A percentile compares a stretch with the other conserved stretches of the same genome.
Evolutionary conservation across 2,888 invertebrate genomes (phyloP).

Genomic region (Clistopyga incitator): DNA sequence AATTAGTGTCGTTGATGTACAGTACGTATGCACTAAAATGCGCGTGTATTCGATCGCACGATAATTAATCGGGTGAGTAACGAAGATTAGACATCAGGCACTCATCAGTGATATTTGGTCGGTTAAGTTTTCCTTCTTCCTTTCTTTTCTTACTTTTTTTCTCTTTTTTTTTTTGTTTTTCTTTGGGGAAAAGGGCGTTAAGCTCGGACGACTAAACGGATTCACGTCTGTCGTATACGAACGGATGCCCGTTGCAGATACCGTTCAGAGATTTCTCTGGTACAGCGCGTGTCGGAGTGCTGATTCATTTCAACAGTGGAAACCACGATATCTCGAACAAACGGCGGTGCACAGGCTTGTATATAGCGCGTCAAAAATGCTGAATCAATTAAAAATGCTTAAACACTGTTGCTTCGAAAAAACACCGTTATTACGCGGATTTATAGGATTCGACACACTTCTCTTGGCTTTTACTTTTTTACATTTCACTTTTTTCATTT

Average conservation of each 20-base stretch:
- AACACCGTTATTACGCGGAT: slow-evolving; percentile 32
- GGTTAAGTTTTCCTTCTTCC: slow-evolving; percentile 44
- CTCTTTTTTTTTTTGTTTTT: not conserved
- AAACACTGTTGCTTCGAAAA: not conserved
- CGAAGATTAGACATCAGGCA: slow-evolving; percentile 66
- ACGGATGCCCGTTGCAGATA: slow-evolving; percentile 16
- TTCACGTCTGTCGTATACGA: slow-evolving; percentile 28
- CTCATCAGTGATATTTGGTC: slow-evolving; percentile 69
- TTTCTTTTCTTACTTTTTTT: no score
- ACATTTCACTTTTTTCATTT: not conserved
- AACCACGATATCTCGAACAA: slow-evolving; percentile 24
- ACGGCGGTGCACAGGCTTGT: slow-evolving; percentile 38
- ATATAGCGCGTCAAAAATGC: slow-evolving; percentile 45
- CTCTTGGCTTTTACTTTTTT: slow-evolving; percentile 40
- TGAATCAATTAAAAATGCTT: slow-evolving; percentile 11
- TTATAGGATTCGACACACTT: slow-evolving; percentile 37
- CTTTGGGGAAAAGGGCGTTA: slow-evolving; percentile 29
- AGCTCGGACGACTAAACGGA: slow-evolving; percentile 51
- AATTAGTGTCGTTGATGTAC: slow-evolving; percentile 29
- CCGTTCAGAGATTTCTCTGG: slow-evolving; percentile 23
- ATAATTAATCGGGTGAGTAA: slow-evolving; percentile 57
- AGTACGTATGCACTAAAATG: slow-evolving; percentile 21
- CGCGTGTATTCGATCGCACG: slow-evolving; percentile 30
- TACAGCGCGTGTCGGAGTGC: slow-evolving; percentile 1
- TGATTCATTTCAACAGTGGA: slow-evolving; percentile 1